Percentiles rank a stretch among this genome's conserved stretches.
These are phyloP conservation scores for Leguminivora glycinivorella DNA, from an alignment of 1,140 invertebrate genomes.

Conservation along the genomic window DNA sequence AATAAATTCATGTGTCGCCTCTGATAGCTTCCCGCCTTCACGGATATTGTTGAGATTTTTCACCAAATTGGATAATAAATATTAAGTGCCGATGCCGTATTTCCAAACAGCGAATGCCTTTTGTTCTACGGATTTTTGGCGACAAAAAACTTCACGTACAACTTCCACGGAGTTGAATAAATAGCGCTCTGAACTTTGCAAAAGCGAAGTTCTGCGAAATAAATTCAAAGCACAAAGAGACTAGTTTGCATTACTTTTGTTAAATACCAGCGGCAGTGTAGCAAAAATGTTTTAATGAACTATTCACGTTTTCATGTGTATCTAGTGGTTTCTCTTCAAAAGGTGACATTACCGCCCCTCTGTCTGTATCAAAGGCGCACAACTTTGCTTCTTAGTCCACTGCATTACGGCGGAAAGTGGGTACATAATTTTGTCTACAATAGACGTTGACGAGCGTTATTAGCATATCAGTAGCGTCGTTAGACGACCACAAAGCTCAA, in stretches of 20 bases:
- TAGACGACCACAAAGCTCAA: slow-evolving; percentile 4
- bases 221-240: slow-evolving; percentile 11
- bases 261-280: neutral
- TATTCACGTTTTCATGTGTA: slow-evolving; percentile 16
- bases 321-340: slow-evolving; percentile 13
- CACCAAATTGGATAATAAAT: slow-evolving; percentile 42
- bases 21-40: slow-evolving; percentile 33
- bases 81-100: slow-evolving; percentile 35
- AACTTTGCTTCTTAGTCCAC: neutral
- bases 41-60: slow-evolving; percentile 41
- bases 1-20: slow-evolving; percentile 43
- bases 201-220: slow-evolving; percentile 8
- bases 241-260: slow-evolving; percentile 4
- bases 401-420: neutral
- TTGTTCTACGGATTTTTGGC: slow-evolving; percentile 17
- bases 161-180: neutral
- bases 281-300: slow-evolving; percentile 22
- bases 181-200: slow-evolving; percentile 8
- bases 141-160: slow-evolving; percentile 3
- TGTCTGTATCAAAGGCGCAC: neutral
- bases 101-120: slow-evolving; percentile 23
- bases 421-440: neutral
- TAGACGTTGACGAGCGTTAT: slow-evolving; percentile 22
- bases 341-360: slow-evolving; percentile 17
- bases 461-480: slow-evolving; percentile 25